Evolutionary conservation across 2,797 vertebrate species (phyloP).

Genomic region (Cyclopterus lumpus): DNA sequence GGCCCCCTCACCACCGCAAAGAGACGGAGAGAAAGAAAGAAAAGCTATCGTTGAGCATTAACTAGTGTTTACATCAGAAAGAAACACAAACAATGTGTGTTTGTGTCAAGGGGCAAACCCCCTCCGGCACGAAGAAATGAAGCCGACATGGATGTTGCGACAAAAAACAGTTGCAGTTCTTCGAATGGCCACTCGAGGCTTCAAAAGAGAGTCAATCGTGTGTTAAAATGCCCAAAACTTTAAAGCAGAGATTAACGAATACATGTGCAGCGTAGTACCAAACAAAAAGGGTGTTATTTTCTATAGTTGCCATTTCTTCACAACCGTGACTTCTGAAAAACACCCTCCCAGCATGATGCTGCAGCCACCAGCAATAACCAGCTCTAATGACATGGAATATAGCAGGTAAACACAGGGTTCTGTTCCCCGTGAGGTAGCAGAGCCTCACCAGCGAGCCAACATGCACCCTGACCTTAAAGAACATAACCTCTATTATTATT

Average conservation of each 20-base stretch:
- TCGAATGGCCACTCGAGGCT: too few relatives aligned
- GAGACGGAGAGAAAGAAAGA: neutral
- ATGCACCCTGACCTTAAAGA: neutral
- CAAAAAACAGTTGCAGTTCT: too few relatives aligned
- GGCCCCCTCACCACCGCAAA: slow-evolving; percentile 12
- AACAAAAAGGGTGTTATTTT: too few relatives aligned
- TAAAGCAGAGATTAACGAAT: too few relatives aligned
- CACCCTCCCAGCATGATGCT: neutral
- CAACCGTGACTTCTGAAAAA: neutral
- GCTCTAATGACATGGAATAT: neutral
- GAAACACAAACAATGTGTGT: neutral
- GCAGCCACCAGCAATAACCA: neutral
- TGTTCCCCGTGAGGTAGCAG: neutral
- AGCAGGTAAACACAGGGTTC: too few relatives aligned
- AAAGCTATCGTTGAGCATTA: neutral
- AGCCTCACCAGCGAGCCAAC: neutral
- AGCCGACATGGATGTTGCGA: too few relatives aligned
- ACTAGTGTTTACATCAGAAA: neutral
- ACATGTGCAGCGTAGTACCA: too few relatives aligned
- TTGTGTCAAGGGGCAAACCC: neutral
- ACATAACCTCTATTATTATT: neutral
- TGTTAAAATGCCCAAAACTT: too few relatives aligned
- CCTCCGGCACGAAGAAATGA: too few relatives aligned
- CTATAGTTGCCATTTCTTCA: too few relatives aligned
- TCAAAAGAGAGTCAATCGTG: too few relatives aligned